Base-by-base conservation (phyloP, 1,140 invertebrate genomes). In the Macrotrachela quadricornifera region DNA sequence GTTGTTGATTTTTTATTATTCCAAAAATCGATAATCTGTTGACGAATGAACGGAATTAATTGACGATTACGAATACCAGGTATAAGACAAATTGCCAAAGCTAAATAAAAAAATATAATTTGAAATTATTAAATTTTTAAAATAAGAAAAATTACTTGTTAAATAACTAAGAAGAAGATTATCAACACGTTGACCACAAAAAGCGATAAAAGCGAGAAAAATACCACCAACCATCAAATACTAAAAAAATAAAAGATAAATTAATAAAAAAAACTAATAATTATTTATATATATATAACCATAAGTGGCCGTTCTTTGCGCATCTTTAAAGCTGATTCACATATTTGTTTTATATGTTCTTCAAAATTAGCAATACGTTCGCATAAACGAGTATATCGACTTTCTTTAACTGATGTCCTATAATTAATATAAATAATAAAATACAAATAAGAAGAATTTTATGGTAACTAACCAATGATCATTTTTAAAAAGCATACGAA, bases 121-220 rank as follows among this genome's bases (percentile, higher is more conserved):
- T 30, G 3, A 8, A 30, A 4, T 30, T 4, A 8, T 30, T 30
- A n/a, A n/a, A 4, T 30, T 30, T 8, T 30, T 30, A 30, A 30
- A 30, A 30, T 4, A 30, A 30, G 21, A 30, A 30, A 8, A 30
- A 14, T 43, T 50, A 50, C 49, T 36, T 16, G 49, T 42, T 16
- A 53, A 47, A 53, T 45, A 53, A 10, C 36, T 53, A 12, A 53
- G 15, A 10, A 53, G 16, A 30, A 53, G 46, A 42, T 53, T 53
- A 30, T 53, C 51, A 30, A 53, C 45, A 15, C 38, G 46, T 48
- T 53, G 51, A 42, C 51, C 51, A 41, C 46, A 38, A 53, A 46
- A 53, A 16, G 51, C 51, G 44, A 44, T 46, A 36, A 53, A 53
- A n/a, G 46, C 21, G n/a, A 53, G 44, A 39, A 53, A 53, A 37